Base-by-base conservation (phyloP, 2,888 invertebrate species). In the Polydrusus tereticollis region DNA sequence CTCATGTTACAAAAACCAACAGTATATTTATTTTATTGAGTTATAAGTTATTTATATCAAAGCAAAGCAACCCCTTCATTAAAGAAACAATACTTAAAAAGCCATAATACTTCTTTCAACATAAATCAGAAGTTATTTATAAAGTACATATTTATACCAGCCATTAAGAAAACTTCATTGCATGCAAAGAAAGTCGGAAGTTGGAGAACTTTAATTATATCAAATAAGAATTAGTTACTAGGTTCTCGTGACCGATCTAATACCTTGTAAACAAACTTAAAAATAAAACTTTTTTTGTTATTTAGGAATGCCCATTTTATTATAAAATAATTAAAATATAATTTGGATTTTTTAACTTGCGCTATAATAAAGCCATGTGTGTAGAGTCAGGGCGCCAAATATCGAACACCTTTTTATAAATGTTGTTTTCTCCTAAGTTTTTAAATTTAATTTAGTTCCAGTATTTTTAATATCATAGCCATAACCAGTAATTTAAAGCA, bases 101-200 rank as follows among this genome's bases (percentile, higher is more conserved):
- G 23, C 21, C 47, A 47, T 47, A 47, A 47, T 7, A 21, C 47
- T n/a, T 20, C 21, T 47, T 47, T 47, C 47, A 47, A 21, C 47
- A 47, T 47, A 47, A 47, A 47, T 47, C 47, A 47, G 47, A 47
- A 47, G 47, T 47, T 47, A 47, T 47, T 47, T 47, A 47, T 47
- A 21, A 23, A 12, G 23, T 23, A 47, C 21, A 47, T 47, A 47
- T 47, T 47, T 47, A 47, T 47, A 47, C 21, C 47, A 20, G 47
- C 47, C 47, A 47, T 47, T 47, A 47, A n/a, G 47, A 47, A 47
- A 47, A 47, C 47, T 47, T 47, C n/a, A 47, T 47, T 47, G 47
- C 47, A 47, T 47, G 47, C 47, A 21, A 47, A 23, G 23, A 45
- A 47, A 47, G 23, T 47, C 21, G 47, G 23, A 47, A 47, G 21